These are phyloP conservation scores for Cheilosia impressa DNA, from an alignment of 2,888 invertebrate genomes.

Conservation along the genomic window DNA sequence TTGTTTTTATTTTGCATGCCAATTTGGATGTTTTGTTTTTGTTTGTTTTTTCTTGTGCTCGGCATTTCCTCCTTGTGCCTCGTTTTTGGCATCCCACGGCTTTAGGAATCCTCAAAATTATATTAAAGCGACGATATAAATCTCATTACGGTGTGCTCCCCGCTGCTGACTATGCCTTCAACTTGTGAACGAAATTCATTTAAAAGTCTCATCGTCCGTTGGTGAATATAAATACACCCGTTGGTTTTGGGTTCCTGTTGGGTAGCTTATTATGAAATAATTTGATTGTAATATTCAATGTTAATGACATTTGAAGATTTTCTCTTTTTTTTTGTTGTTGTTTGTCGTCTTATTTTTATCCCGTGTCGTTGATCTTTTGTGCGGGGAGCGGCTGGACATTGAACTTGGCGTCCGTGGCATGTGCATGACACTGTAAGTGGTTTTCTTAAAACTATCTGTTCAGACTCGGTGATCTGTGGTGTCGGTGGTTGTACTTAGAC, in stretches of 20 bases:
- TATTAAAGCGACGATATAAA: slow-evolving; percentile 27
- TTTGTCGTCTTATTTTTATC: slow-evolving; percentile 16
- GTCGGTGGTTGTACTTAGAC: too few species aligned
- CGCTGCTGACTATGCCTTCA: background rate
- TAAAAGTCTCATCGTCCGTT: background rate
- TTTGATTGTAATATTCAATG: slow-evolving; percentile 37
- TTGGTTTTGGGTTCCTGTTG: slow-evolving; percentile 13
- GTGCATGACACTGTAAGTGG: slow-evolving; percentile 13
- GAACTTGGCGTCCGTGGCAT: slow-evolving; percentile 37
- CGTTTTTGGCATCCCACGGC: slow-evolving; percentile 12
- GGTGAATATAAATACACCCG: background rate
- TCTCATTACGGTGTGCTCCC: slow-evolving; percentile 33
- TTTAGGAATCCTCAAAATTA: slow-evolving; percentile 23
- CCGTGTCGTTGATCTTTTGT: slow-evolving; percentile 38
- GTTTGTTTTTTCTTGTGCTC: background rate
- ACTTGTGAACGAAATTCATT: background rate
- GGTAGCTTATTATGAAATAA: slow-evolving; percentile 45
- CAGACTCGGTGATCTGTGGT: too few species aligned
- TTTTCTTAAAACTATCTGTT: background rate
- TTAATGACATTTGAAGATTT: slow-evolving; percentile 42
- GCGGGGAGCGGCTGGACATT: slow-evolving; percentile 44
- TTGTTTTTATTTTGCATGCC: slow-evolving; percentile 15
- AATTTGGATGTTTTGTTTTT: slow-evolving; percentile 13
- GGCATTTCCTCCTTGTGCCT: background rate
- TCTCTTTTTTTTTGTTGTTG: background rate